These are phyloP conservation scores for Artemisiospiza belli DNA, from an alignment of 2,113 vertebrate species.

Conservation along the genomic window DNA sequence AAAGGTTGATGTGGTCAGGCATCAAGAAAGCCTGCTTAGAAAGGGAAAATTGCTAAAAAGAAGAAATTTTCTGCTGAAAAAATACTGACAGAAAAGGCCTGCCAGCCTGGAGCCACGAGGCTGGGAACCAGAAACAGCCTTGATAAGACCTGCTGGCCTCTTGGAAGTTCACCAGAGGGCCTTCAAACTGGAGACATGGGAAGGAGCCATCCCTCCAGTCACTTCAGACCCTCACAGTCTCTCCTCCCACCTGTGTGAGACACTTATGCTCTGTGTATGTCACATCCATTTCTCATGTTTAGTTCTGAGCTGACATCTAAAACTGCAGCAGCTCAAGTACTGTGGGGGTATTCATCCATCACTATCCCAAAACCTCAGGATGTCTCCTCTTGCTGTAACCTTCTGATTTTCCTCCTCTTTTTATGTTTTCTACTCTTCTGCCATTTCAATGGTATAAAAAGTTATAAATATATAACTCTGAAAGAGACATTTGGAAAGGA, in stretches of 20 bases:
- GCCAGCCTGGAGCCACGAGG: fast-evolving
- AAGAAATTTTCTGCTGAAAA: background rate
- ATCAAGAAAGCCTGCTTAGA: background rate
- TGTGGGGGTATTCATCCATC: background rate
- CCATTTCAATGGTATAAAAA: background rate
- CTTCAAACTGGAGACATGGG: background rate
- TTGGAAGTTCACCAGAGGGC: background rate
- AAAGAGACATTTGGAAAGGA: background rate
- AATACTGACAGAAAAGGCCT: background rate
- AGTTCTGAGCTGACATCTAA: background rate
- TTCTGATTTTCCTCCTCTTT: background rate
- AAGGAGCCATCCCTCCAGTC: background rate
- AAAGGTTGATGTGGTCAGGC: background rate
- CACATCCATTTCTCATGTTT: background rate
- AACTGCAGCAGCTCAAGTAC: background rate
- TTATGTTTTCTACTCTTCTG: background rate
- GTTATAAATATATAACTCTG: background rate
- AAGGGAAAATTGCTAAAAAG: background rate
- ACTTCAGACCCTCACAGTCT: background rate
- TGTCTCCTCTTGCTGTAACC: background rate
- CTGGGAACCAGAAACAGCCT: background rate
- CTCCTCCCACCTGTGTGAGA: background rate
- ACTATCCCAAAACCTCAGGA: background rate
- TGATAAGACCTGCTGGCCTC: background rate
- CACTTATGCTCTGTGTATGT: background rate